These are phyloP conservation scores for Dryobota labecula DNA, from an alignment of 2,888 invertebrate genomes.

Conservation along the genomic window DNA sequence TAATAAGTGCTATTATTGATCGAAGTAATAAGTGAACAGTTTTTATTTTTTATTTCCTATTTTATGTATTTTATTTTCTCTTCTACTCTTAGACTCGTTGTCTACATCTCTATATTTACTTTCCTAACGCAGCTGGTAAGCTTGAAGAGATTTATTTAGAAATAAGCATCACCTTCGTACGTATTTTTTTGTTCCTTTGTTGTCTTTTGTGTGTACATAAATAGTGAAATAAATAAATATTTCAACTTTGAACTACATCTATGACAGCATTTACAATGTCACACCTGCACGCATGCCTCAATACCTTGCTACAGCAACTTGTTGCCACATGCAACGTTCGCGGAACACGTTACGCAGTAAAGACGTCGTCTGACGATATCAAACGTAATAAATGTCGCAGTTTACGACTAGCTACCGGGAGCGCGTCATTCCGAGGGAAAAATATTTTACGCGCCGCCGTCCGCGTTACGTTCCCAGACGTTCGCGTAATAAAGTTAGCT, in stretches of 20 bases:
- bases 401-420: conserved; percentile 78
- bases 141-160: no score
- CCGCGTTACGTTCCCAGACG: conserved; percentile 67
- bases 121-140: no score
- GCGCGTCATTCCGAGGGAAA: conserved; percentile 75
- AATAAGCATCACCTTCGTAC: no score
- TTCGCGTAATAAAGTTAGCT: conserved; percentile 78
- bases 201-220: no score
- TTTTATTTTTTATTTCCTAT: no score
- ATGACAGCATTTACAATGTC: conserved; percentile 2
- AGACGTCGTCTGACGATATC: conserved; percentile 73
- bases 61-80: no score
- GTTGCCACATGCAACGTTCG: conserved; percentile 66
- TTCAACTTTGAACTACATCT: neutral
- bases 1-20: no score
- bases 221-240: no score
- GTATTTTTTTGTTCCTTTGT: no score
- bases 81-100: no score
- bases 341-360: conserved; percentile 59
- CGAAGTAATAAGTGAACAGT: no score
- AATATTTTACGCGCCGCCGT: conserved; percentile 73
- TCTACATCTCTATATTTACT: no score
- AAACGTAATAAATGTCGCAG: conserved; percentile 82
- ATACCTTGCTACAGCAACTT: conserved; percentile 66
- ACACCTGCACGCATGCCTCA: conserved; percentile 37